Base-by-base conservation (phyloP, 2,113 vertebrate species). In the Myrmophylax atrothorax region DNA sequence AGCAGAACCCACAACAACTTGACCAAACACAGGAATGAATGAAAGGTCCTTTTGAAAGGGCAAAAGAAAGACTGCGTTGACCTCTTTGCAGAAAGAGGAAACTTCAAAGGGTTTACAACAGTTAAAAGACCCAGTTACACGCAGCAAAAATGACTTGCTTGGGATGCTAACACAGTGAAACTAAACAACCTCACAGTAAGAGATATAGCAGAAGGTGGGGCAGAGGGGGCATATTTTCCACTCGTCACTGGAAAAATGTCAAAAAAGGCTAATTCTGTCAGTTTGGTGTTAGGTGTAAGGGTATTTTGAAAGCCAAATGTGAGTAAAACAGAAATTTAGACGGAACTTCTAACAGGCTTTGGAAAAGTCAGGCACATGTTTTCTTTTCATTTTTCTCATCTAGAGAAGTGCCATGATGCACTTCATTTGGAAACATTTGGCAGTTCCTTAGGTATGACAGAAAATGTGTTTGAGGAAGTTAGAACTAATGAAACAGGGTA, bases 11-110 rank as follows among this genome's bases (percentile, higher is more conserved):
- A 90, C 96, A 91, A 92, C 93, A 96, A 96, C 96, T 96, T 96
- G 96, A 97, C 97, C 96, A 95, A 97, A 97, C 94, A 96, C 96
- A 94, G 95, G 90, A 94, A 91, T 93, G 93, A 96, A 97, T 96
- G 97, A 97, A 97, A 96, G 96, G 90, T 96, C 92, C 90, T 96
- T 97, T 96, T 96, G 90, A 97, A 95, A 93, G 93, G 95, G 93
- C 90, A 90, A 81, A 96, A 95, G 96, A 96, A 96, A 96, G 93
- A 97, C 84, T 20, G 86, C 10, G 82, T 81, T 94, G 95, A 97
- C 96, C 96, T 95, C 96, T 97, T 89, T 81, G 94, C 95, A 95
- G 94, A 97, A 87, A 92, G 86, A 91, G 72, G 84, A 93, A 89
- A 96, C 96, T 96, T 96, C 97, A 97, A 97, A 97, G 96, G 60